These are phyloP conservation scores for Leptinotarsa defecta DNA, from an alignment of 1,140 invertebrate genomes.

Conservation along the genomic window DNA sequence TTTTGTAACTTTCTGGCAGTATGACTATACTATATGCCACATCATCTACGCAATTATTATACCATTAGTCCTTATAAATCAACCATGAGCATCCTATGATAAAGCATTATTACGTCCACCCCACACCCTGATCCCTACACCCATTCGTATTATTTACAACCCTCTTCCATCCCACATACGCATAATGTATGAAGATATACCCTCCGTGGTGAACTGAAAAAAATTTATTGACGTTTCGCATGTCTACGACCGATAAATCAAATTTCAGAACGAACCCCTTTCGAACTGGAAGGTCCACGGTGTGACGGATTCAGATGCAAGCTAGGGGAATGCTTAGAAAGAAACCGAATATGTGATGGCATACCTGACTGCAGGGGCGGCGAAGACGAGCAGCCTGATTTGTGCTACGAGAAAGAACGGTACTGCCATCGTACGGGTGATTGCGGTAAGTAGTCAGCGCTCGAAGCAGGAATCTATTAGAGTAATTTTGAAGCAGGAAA, in stretches of 20 bases:
- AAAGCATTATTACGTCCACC: too few relatives aligned
- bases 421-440: slow-evolving; percentile 40
- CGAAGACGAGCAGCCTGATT: slow-evolving; percentile 63
- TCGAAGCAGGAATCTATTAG: background rate
- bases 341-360: slow-evolving; percentile 70
- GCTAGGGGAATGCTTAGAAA: slow-evolving; percentile 70
- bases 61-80: too few relatives aligned
- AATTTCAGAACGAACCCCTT: slow-evolving; percentile 30
- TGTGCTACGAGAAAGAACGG: slow-evolving; percentile 56
- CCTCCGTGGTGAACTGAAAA: background rate
- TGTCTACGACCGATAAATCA: slow-evolving; percentile 10
- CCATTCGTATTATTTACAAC: too few relatives aligned
- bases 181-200: background rate
- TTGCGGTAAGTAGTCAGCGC: slow-evolving; percentile 45
- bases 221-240: background rate
- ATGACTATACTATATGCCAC: too few relatives aligned
- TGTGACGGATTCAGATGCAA: slow-evolving; percentile 70
- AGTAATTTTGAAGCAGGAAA: too few relatives aligned
- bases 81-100: too few relatives aligned
- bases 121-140: too few relatives aligned
- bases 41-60: too few relatives aligned
- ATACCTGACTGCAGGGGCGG: slow-evolving; percentile 71
- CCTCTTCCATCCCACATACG: too few relatives aligned
- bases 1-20: too few relatives aligned
- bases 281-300: slow-evolving; percentile 33